Conservation (phyloP, 2,888 invertebrate genomes). For the Cryptocheilus praepositus region DNA sequence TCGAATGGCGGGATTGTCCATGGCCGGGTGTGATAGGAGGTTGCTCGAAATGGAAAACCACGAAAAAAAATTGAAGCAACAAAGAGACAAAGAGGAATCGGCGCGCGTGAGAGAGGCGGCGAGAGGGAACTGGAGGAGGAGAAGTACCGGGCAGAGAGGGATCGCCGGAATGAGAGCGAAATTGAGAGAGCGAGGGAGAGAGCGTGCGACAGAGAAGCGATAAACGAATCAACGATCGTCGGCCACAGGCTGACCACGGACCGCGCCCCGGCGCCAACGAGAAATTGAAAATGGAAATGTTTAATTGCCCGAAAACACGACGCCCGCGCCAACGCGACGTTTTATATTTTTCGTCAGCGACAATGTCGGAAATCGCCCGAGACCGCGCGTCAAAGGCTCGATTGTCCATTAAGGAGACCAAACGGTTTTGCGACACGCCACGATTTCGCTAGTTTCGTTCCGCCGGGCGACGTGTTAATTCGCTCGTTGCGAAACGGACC, state of each 20-base stretch:
- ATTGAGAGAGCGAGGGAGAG: conserved; percentile 37
- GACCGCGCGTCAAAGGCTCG: too few relatives aligned
- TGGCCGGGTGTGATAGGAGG: conserved; percentile 32
- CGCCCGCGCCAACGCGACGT: conserved; percentile 47
- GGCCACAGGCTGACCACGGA: conserved; percentile 67
- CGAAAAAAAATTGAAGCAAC: conserved; percentile 59
- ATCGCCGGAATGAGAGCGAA: conserved; percentile 12
- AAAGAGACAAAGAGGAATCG: conserved; percentile 41
- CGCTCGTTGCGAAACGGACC: too few relatives aligned
- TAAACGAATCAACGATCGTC: conserved; percentile 73
- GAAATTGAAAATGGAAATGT: conserved; percentile 73
- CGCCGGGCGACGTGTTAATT: too few relatives aligned
- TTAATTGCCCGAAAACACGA: conserved; percentile 71
- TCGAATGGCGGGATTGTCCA: conserved; percentile 57
- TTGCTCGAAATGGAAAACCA: conserved; percentile 54
- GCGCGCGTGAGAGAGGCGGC: conserved; percentile 25
- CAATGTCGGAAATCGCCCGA: too few relatives aligned
- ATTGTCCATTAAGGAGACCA: too few relatives aligned
- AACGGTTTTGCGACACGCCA: too few relatives aligned
- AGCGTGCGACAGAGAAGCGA: conserved; percentile 50
- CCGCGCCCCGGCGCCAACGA: conserved; percentile 62
- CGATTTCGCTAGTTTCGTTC: too few relatives aligned
- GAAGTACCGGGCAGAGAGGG: conserved; percentile 10
- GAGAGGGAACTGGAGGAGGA: conserved; percentile 42
- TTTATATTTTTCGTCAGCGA: conserved; percentile 41